phyloP scores from a whole-genome alignment of 2,888 invertebrate genomes.

The Mimachlamys varia region DNA sequence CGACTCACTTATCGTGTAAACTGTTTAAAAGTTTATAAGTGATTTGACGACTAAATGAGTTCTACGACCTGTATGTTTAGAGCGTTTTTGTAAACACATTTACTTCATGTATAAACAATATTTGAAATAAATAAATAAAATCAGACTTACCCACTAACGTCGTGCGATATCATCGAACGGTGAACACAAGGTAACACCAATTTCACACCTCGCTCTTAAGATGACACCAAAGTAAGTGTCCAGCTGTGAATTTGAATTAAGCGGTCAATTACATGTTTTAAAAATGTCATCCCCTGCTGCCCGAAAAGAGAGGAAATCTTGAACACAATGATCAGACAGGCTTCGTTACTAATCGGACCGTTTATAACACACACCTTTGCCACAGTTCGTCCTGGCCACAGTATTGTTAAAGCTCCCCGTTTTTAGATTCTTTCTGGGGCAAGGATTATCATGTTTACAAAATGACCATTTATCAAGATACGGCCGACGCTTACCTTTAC shows the following conservation, averaged over 20 bases:
- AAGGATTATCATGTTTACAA: slow-evolving; percentile 13
- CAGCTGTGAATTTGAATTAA: not conserved
- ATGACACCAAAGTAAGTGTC: not conserved
- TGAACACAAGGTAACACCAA: not conserved
- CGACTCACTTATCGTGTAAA: too few species aligned
- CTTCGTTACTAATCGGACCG: not conserved
- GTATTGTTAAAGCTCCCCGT: not conserved
- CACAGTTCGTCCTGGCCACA: not conserved
- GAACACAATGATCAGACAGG: not conserved
- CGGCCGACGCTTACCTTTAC: not conserved
- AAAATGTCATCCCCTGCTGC: not conserved
- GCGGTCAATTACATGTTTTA: not conserved
- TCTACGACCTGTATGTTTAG: too few species aligned
- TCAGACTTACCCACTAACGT: not conserved
- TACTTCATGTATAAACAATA: too few species aligned
- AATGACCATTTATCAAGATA: slow-evolving; percentile 33
- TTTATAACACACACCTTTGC: not conserved
- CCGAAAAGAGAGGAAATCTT: not conserved
- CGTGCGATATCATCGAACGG: not conserved
- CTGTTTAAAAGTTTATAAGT: too few species aligned
- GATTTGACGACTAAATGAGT: too few species aligned
- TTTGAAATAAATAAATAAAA: not conserved
- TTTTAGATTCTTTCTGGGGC: not conserved
- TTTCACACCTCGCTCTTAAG: not conserved
- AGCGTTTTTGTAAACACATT: too few species aligned